phyloP scores from a whole-genome alignment of 2,888 invertebrate species.

The Amblyjoppa proteus region DNA sequence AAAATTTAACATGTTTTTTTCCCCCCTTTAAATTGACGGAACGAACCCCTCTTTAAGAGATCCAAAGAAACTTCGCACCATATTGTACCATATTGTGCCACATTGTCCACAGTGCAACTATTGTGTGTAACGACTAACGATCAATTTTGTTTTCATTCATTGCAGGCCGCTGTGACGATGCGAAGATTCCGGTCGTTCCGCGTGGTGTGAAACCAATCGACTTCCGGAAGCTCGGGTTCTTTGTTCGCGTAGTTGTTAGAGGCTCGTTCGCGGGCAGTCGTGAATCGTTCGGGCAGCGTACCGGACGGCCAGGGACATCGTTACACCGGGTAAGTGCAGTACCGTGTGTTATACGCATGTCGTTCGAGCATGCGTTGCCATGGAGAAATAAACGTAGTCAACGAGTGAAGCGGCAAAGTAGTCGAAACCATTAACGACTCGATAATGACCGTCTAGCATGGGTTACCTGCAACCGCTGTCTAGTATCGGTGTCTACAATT shows the following conservation, averaged over 20 bases:
- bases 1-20: too few species aligned
- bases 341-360: conserved; percentile 25
- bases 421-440: conserved; percentile 54
- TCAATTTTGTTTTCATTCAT: conserved; percentile 48
- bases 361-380: conserved; percentile 51
- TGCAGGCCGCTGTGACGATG: conserved; percentile 54
- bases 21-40: too few species aligned
- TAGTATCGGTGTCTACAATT: conserved; percentile 11
- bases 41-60: too few species aligned
- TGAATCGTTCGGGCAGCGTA: conserved; percentile 22
- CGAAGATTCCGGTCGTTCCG: conserved; percentile 45
- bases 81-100: background rate
- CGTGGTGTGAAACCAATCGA: conserved; percentile 56
- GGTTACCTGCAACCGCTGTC: conserved; percentile 12
- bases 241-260: conserved; percentile 60
- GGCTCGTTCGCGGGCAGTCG: conserved; percentile 27
- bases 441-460: conserved; percentile 54
- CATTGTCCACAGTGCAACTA: background rate
- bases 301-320: conserved; percentile 43
- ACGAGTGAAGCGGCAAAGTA: conserved; percentile 39
- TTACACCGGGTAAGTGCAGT: conserved; percentile 16
- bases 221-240: conserved; percentile 59
- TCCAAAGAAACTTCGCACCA: too few species aligned
- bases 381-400: conserved; percentile 35
- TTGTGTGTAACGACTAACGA: conserved; percentile 10